A percentile compares a stretch with the other conserved stretches of the same genome.
These are phyloP conservation scores for Halyomorpha halys DNA, from an alignment of 1,140 invertebrate species.

Conservation along the genomic window DNA sequence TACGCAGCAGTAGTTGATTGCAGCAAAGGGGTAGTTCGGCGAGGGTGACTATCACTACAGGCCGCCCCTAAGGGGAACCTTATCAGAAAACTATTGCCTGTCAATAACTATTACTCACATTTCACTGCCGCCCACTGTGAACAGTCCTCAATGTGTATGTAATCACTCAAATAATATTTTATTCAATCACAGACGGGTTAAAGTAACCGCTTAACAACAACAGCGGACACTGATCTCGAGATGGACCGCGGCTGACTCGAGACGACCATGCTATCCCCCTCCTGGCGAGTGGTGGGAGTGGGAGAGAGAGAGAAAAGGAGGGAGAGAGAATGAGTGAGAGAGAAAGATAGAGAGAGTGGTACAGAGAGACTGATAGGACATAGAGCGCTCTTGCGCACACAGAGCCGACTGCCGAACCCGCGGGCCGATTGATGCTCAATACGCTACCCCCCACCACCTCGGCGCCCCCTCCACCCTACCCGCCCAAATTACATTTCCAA, in stretches of 20 bases:
- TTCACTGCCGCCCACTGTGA: background rate
- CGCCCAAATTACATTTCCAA: constrained; percentile 12
- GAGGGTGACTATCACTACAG: background rate
- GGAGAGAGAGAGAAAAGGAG: background rate
- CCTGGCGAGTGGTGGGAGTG: constrained; percentile 7
- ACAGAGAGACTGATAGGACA: constrained; percentile 2
- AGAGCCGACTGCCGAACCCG: constrained; percentile 21
- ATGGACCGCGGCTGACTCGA: background rate
- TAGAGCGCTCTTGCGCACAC: constrained; percentile 23
- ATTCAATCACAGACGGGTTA: too few species aligned
- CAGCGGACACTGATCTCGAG: background rate
- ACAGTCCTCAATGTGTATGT: too few species aligned
- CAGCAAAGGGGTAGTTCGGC: background rate
- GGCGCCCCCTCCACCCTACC: constrained; percentile 5
- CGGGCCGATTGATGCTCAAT: constrained; percentile 26
- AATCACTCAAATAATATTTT: too few species aligned
- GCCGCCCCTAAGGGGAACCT: background rate
- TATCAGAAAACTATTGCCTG: constrained; percentile 9
- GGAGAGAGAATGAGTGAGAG: background rate
- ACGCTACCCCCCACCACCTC: constrained; percentile 18
- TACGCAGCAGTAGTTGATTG: too few species aligned
- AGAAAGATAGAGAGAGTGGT: background rate
- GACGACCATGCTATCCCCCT: background rate
- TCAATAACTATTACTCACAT: constrained; percentile 10
- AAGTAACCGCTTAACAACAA: background rate